Percentiles rank a stretch among this genome's conserved stretches.
phyloP scores from a whole-genome alignment of 92 coral and sea anemone species.

The Micromussa lordhowensis region DNA sequence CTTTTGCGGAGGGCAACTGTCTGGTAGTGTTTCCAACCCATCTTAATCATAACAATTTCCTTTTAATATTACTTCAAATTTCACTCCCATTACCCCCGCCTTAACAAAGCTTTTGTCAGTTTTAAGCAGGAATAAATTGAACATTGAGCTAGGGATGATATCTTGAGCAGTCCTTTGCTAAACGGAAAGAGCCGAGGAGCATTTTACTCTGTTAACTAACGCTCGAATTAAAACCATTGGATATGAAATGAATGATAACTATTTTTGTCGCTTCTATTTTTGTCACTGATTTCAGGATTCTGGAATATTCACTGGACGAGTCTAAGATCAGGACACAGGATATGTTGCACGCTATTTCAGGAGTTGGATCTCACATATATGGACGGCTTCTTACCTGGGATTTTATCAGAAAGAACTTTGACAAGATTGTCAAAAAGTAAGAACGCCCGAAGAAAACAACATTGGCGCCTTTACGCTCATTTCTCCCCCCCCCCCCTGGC shows the following conservation, averaged over 20 bases:
- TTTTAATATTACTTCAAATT: too few species aligned
- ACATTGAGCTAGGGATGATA: too few species aligned
- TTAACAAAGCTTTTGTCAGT: too few species aligned
- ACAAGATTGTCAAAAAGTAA: slow-evolving; percentile 82
- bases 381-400: slow-evolving; percentile 92
- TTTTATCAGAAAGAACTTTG: slow-evolving; percentile 82
- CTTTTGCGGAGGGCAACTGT: too few species aligned
- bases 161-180: too few species aligned
- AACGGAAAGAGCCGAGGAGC: neutral
- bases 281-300: slow-evolving; percentile 50
- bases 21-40: too few species aligned
- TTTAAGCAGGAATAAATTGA: too few species aligned
- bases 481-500: too few species aligned
- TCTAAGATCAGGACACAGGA: slow-evolving; percentile 90
- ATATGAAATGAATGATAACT: neutral
- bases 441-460: slow-evolving; percentile 2
- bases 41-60: too few species aligned
- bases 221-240: neutral
- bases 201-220: neutral
- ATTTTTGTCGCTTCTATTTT: neutral
- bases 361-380: slow-evolving; percentile 71
- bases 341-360: slow-evolving; percentile 80
- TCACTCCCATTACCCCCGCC: too few species aligned
- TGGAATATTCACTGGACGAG: slow-evolving; percentile 82
- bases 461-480: neutral